These are phyloP conservation scores for Lasiurus cinereus DNA, from an alignment of 2,113 vertebrate species.

Conservation along the genomic window DNA sequence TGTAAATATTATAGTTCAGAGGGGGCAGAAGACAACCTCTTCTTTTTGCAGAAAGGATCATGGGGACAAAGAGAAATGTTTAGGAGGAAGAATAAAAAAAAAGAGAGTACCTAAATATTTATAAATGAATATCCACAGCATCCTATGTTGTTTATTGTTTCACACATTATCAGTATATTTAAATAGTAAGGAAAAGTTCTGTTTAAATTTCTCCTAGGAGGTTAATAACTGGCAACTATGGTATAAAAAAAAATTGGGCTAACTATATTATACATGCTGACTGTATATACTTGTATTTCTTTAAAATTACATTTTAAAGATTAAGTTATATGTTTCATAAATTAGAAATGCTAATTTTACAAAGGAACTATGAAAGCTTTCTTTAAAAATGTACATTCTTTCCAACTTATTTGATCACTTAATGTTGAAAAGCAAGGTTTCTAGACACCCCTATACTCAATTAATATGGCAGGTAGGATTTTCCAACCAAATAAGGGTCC, in stretches of 20 bases:
- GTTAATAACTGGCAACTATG: not conserved
- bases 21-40: not conserved
- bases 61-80: constrained; percentile 4
- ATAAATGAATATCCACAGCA: not conserved
- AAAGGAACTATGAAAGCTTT: not conserved
- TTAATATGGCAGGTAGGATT: not conserved
- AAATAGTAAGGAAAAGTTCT: not conserved
- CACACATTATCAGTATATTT: not conserved
- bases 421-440: constrained; percentile 7
- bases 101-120: not conserved
- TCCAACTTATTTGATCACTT: not conserved
- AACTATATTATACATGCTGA: not conserved
- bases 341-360: constrained; percentile 35
- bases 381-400: not conserved
- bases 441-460: not conserved
- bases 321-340: constrained; percentile 43
- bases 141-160: not conserved
- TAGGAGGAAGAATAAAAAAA: not conserved
- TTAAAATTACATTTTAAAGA: constrained; percentile 24
- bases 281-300: not conserved
- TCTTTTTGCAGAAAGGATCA: not conserved
- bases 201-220: not conserved
- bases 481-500: not conserved
- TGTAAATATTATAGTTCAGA: not conserved
- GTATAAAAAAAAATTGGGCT: not conserved